Evolutionary conservation across 1,140 invertebrate genomes (phyloP).

Genomic region (Paraescarpia echinospica): DNA sequence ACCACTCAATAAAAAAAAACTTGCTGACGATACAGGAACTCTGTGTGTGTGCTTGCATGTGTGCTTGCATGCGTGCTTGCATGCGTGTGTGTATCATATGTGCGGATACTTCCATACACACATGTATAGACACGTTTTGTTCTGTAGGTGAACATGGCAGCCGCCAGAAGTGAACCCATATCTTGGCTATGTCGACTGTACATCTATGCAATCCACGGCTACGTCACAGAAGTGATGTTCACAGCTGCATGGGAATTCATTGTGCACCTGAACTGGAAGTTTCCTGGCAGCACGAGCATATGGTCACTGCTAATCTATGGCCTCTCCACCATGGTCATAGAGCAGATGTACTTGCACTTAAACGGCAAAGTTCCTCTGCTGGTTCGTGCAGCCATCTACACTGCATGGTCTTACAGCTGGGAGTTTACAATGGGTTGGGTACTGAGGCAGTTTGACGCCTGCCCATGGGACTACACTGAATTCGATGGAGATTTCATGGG

Average conservation of each 20-base stretch:
- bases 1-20: too few relatives aligned
- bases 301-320: slow-evolving; percentile 63
- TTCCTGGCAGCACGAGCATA: slow-evolving; percentile 60
- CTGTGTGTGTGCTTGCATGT: too few relatives aligned
- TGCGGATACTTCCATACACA: background rate
- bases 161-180: background rate
- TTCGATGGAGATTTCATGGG: slow-evolving; percentile 61
- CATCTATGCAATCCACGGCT: slow-evolving; percentile 64
- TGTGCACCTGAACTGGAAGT: slow-evolving; percentile 60
- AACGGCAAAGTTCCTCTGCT: slow-evolving; percentile 51
- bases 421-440: slow-evolving; percentile 61
- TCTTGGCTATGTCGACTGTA: slow-evolving; percentile 50
- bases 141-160: background rate
- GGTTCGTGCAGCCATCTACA: slow-evolving; percentile 58
- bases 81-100: too few relatives aligned
- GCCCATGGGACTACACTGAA: slow-evolving; percentile 64
- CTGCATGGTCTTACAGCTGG: slow-evolving; percentile 61
- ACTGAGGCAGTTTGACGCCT: slow-evolving; percentile 60
- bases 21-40: too few relatives aligned
- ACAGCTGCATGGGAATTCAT: slow-evolving; percentile 63
- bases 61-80: too few relatives aligned
- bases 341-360: slow-evolving; percentile 55
- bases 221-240: slow-evolving; percentile 62
- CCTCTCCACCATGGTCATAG: slow-evolving; percentile 55
- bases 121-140: background rate